Evolutionary conservation across 2,888 invertebrate species (phyloP), one percentile per base, ranked within the genome.

Genomic region (Baccha elongata): DNA sequence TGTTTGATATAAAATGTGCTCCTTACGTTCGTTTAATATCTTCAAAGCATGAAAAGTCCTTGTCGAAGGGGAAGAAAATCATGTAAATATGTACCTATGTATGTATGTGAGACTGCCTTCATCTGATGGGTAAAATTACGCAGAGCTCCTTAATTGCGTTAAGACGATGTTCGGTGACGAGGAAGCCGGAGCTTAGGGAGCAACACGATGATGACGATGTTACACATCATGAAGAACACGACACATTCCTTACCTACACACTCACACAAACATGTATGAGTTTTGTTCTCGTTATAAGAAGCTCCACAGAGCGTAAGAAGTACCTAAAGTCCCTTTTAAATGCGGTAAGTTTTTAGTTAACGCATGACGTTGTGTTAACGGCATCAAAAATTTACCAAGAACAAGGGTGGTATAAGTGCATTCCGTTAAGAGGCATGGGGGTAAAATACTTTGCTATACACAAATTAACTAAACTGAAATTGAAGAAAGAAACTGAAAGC

Each of bases 21-120:
- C 29, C 72, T 55, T 67, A 62, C 72, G 76, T n/a, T 76, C 71
- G 48, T 83, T 76, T 76, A 76, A 76, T 68, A 71, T 72, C 62
- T 53, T 42, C 72, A 42, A 67, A 53, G 62, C 72, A 78, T 71
- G 76, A 44, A 78, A 78, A 37, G 55, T 44, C 32, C 58, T 60
- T 60, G 2, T 11, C n/a, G 26, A 1, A 11, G 15, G 42, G 23
- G 23, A 37, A 10, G n/a, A 21, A 32, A 21, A 55, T 11, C 26
- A n/a, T 4, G 5, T 8, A 32, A 1, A 21, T n/a, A 21, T 21
- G 40, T 21, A 55, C 46, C 52, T 50, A 52, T 55, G 26, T 52
- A 42, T 44, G 26, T 69, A 13, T 19, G 29, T n/a, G n/a, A n/a
- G 10, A 0, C 29, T 44, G 19, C 44, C 29, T 29, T 42, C 40